Conservation (phyloP, 1,140 invertebrate species). For the Sinella curviseta region DNA sequence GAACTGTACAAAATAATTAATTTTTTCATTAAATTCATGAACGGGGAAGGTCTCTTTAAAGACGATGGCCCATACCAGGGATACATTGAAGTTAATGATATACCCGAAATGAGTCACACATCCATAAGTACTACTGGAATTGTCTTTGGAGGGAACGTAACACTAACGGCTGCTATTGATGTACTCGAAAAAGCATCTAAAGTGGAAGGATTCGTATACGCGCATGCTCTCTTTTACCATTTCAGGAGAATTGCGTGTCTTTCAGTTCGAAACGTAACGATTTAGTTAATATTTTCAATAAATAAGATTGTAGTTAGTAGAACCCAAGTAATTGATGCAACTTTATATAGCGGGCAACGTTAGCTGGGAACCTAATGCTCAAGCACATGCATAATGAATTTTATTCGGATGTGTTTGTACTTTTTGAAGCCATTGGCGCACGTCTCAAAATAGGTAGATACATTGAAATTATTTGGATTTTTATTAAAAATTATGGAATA, state of each 20-base stretch:
- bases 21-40: slow-evolving; percentile 50
- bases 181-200: slow-evolving; percentile 61
- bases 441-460: slow-evolving; percentile 51
- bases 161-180: slow-evolving; percentile 65
- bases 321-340: background rate
- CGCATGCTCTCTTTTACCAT: slow-evolving; percentile 62
- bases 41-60: slow-evolving; percentile 68
- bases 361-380: slow-evolving; percentile 60
- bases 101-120: slow-evolving; percentile 62
- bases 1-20: background rate
- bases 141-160: slow-evolving; percentile 63
- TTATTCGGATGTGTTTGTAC: slow-evolving; percentile 58
- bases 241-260: slow-evolving; percentile 71
- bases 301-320: slow-evolving; percentile 51
- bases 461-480: too few species aligned
- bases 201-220: slow-evolving; percentile 60
- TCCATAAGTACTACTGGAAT: slow-evolving; percentile 28
- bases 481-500: too few species aligned
- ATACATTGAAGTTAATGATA: slow-evolving; percentile 71
- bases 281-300: slow-evolving; percentile 43
- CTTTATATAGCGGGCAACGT: slow-evolving; percentile 49
- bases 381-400: slow-evolving; percentile 58
- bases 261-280: slow-evolving; percentile 69
- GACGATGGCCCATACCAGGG: slow-evolving; percentile 58
- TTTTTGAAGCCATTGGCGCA: slow-evolving; percentile 55